A percentile compares a stretch with the other conserved stretches of the same genome.
These are phyloP conservation scores for Xylocopa sonorina DNA, from an alignment of 1,140 invertebrate species.

Conservation along the genomic window DNA sequence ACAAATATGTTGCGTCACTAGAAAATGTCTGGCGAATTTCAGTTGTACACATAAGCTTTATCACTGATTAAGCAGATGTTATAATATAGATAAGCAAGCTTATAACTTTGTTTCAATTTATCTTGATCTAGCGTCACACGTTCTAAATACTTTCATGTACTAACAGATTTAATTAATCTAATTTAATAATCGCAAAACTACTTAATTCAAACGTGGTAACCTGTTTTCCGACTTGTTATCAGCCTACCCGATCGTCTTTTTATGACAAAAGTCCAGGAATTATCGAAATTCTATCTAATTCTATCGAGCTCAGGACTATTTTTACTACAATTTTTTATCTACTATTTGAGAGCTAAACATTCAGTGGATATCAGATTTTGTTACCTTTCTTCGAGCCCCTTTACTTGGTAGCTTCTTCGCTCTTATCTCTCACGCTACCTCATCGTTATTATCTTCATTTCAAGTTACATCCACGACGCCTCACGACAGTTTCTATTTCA, in stretches of 20 bases:
- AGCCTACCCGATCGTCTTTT: not conserved
- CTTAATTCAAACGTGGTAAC: not conserved
- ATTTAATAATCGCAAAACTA: not conserved
- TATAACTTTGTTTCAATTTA: not conserved
- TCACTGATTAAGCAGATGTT: not conserved
- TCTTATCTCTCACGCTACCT: too few species aligned
- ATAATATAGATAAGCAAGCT: not conserved
- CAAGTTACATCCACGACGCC: too few species aligned
- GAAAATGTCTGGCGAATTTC: not conserved
- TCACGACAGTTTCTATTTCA: too few species aligned
- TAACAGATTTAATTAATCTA: not conserved
- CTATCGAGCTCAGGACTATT: too few species aligned
- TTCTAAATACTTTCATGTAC: too few species aligned
- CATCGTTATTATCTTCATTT: too few species aligned
- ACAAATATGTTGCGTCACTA: not conserved
- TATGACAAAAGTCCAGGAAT: not conserved
- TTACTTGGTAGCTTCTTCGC: too few species aligned
- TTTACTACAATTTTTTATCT: too few species aligned
- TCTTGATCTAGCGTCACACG: not conserved
- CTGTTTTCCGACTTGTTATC: not conserved
- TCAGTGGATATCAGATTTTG: too few species aligned
- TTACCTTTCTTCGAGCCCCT: too few species aligned
- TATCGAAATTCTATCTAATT: too few species aligned
- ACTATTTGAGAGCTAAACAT: too few species aligned
- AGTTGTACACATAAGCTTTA: not conserved